A percentile compares a stretch with the other conserved stretches of the same genome.
Conservation (phyloP, 1,140 invertebrate species). For the Theocolax elegans region DNA sequence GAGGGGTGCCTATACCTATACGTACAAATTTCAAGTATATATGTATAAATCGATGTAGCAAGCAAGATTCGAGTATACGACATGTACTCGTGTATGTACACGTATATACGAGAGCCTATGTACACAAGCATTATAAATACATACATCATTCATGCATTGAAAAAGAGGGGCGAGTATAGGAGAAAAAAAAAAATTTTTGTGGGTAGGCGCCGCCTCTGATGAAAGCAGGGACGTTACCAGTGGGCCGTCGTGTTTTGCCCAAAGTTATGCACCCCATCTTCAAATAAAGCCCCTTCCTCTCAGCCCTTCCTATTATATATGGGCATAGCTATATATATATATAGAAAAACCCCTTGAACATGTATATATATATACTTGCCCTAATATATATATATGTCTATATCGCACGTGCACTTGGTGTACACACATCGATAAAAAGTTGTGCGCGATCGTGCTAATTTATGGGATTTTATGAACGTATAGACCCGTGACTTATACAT, state of each 20-base stretch:
- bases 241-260: constrained; percentile 55
- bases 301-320: background rate
- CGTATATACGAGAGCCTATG: background rate
- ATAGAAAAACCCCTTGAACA: too few relatives aligned
- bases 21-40: too few relatives aligned
- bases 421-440: background rate
- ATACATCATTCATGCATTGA: constrained; percentile 9
- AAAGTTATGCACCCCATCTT: constrained; percentile 50
- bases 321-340: background rate
- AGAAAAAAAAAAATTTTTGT: constrained; percentile 46
- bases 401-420: constrained; percentile 14
- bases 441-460: constrained; percentile 11
- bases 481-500: background rate
- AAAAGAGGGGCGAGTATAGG: constrained; percentile 19
- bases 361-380: too few relatives aligned
- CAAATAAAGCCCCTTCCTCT: background rate
- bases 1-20: too few relatives aligned
- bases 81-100: too few relatives aligned
- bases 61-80: too few relatives aligned
- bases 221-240: constrained; percentile 55
- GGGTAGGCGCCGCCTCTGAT: constrained; percentile 58
- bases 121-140: constrained; percentile 16
- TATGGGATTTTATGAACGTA: constrained; percentile 3
- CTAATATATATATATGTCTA: background rate
- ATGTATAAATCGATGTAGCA: too few relatives aligned